These are phyloP conservation scores for Tursiops truncatus DNA, from an alignment of 2,113 vertebrate genomes.

Conservation along the genomic window DNA sequence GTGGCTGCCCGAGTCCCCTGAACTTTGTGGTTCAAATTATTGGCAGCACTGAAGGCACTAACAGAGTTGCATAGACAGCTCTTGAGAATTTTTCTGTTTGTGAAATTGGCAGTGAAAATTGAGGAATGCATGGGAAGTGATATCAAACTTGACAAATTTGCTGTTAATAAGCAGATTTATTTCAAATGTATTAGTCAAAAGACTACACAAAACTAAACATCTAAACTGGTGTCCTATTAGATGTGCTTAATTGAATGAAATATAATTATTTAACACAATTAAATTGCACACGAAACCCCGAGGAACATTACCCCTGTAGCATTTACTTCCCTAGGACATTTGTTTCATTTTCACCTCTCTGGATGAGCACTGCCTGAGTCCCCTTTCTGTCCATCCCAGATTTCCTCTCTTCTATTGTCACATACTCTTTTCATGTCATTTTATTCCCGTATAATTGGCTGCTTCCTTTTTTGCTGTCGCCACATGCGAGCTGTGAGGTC, in stretches of 20 bases:
- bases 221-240: background rate
- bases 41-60: background rate
- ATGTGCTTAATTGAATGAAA: background rate
- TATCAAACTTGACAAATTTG: background rate
- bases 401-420: background rate
- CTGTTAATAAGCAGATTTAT: background rate
- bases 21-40: background rate
- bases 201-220: background rate
- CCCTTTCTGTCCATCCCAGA: background rate
- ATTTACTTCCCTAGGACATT: background rate
- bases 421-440: background rate
- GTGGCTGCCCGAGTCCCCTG: background rate
- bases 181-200: background rate
- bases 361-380: background rate
- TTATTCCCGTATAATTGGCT: background rate
- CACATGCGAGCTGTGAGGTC: background rate
- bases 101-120: background rate
- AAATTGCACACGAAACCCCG: background rate
- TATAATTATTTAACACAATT: background rate
- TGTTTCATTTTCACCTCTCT: background rate
- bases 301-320: accelerated
- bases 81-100: background rate
- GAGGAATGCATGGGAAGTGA: background rate
- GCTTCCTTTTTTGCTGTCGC: background rate
- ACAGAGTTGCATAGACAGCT: background rate